A percentile compares a stretch with the other conserved stretches of the same genome.
phyloP scores from a whole-genome alignment of 2,113 vertebrate genomes.

The Condylura cristata region DNA sequence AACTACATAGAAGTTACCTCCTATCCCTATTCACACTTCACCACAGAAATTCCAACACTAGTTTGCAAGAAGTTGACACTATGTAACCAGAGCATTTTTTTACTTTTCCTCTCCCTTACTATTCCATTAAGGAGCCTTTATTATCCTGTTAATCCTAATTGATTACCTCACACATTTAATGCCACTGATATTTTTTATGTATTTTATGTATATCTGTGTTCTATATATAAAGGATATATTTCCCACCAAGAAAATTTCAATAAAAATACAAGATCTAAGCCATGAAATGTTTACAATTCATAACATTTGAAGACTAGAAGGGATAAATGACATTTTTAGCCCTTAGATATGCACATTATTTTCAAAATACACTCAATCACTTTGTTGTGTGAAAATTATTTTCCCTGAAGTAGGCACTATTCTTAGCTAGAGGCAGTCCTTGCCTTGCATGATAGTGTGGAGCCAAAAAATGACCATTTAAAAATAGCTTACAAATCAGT shows the following conservation, averaged over 20 bases:
- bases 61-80: background rate
- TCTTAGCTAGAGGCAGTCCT: background rate
- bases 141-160: background rate
- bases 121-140: background rate
- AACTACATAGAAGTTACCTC: background rate
- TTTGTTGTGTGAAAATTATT: background rate
- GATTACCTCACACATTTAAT: background rate
- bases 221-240: background rate
- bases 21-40: background rate
- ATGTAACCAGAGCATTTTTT: background rate
- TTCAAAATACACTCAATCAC: background rate
- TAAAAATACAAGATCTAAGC: background rate
- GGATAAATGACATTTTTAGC: slow-evolving; percentile 3
- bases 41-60: background rate
- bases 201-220: background rate
- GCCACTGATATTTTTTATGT: background rate
- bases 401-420: background rate
- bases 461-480: background rate
- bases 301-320: background rate
- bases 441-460: too few species aligned
- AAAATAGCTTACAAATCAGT: background rate
- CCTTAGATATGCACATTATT: background rate
- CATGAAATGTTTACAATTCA: background rate
- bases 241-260: background rate
- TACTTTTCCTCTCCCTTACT: background rate